phyloP scores from a whole-genome alignment of 2,797 vertebrate species.

The Chaunax sp. region DNA sequence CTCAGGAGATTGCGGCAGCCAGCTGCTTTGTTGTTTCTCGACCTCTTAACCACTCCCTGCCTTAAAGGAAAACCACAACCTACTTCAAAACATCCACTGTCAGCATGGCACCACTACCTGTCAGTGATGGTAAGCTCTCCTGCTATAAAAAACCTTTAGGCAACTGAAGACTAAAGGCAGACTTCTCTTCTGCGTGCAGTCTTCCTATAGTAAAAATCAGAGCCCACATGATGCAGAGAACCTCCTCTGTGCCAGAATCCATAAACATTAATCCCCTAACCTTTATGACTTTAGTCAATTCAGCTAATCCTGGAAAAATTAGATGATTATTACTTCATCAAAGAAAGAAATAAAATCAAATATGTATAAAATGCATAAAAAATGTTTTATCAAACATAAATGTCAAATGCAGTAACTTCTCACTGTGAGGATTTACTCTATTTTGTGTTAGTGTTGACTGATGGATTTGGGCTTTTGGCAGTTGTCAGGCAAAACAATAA shows the following conservation, averaged over 20 bases:
- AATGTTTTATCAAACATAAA: background rate
- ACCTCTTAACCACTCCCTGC: slow-evolving; percentile 24
- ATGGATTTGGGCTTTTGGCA: too few species aligned
- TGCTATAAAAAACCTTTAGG: slow-evolving; percentile 26
- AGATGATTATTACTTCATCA: too few species aligned
- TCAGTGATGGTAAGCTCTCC: background rate
- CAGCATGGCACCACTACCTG: background rate
- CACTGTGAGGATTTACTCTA: too few species aligned
- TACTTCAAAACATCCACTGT: slow-evolving; percentile 4
- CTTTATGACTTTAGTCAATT: background rate
- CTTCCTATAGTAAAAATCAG: background rate
- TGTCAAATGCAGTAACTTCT: background rate
- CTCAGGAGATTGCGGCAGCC: slow-evolving; percentile 42
- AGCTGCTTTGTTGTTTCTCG: slow-evolving; percentile 43
- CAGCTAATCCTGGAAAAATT: background rate
- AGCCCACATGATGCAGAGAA: background rate
- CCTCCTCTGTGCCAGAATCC: too few species aligned
- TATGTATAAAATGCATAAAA: background rate
- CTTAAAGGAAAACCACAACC: background rate
- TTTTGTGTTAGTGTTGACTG: too few species aligned
- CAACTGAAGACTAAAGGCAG: background rate
- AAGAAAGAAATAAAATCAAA: too few species aligned
- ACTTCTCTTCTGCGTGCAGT: background rate
- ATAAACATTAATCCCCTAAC: background rate
- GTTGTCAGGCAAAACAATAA: too few species aligned